Evolutionary conservation across 2,113 vertebrate genomes (phyloP), one percentile per base, ranked within the genome.

Genomic region (Formicarius rufipectus): DNA sequence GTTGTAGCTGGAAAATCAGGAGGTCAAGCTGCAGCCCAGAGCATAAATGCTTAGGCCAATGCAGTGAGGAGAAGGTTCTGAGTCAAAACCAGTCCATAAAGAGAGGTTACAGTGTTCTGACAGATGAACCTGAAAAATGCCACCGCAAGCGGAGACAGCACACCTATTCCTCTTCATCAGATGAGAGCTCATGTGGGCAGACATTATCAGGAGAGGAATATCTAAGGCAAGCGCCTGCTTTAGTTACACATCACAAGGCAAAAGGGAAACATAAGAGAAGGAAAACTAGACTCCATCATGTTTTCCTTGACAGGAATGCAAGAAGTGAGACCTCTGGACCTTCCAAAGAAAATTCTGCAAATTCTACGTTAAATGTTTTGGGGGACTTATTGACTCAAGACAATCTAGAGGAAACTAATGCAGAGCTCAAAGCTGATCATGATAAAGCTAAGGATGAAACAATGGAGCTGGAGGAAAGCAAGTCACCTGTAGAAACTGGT

Each of bases 221-320:
- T 59, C 42, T 90, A 47, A 92, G 56, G 25, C 95, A 90, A 80
- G 47, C 31, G 2, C 88, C 1, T 25, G 24, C 71, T 76, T 69
- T 88, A 45, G 59, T 42, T 62, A 22, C 81, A 17, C 45, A 76
- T 15, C 97, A 89, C 74, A 97, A 96, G 39, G 91, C 94, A 16
- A 97, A 96, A 71, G 95, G 89, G 71, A 99, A 98, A 89, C 85
- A 62, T 49, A 96, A 93, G 62, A 98, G 95, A 78, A 97, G 96
- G 92, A 96, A 94, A 95, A 52, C 66, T 23, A 85, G 84, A 83
- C 75, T 88, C 23, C 87, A 37, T 40, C 85, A 30, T 1, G 15
- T 75, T 10, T 88, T 72, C 56, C 64, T 84, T 63, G 80, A 85
- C 64, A 90, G 56, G 39, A 89, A 63, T 7, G 3, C 59, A 39